Percentiles rank a stretch among this genome's conserved stretches.
Evolutionary conservation across 2,113 vertebrate genomes (phyloP).

Genomic region (Perca schrenkii): DNA sequence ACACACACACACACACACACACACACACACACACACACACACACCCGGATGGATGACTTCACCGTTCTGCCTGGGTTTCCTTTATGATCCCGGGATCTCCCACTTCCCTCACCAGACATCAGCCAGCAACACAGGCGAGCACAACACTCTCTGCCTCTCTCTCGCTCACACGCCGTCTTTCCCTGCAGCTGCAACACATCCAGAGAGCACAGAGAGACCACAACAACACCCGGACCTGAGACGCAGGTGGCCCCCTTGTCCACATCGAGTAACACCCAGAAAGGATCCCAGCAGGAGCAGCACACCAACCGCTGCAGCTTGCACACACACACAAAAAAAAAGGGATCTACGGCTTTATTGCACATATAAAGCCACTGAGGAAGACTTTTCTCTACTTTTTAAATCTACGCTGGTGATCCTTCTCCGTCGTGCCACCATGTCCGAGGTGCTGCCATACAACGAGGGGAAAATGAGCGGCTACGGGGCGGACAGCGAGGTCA

Average conservation of each 20-base stretch:
- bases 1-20: slow-evolving; percentile 55
- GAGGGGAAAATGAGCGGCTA: slow-evolving; percentile 98
- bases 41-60: slow-evolving; percentile 96
- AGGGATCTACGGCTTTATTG: slow-evolving; percentile 45
- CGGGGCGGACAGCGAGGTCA: slow-evolving; percentile 93
- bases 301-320: slow-evolving; percentile 16
- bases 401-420: slow-evolving; percentile 20
- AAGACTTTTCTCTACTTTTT: slow-evolving; percentile 42
- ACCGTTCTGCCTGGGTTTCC: slow-evolving; percentile 94
- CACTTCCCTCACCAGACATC: slow-evolving; percentile 88
- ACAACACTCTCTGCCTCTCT: slow-evolving; percentile 44
- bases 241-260: background rate
- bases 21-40: slow-evolving; percentile 49
- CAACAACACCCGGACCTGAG: slow-evolving; percentile 32
- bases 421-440: slow-evolving; percentile 86
- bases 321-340: background rate
- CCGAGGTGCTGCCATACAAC: slow-evolving; percentile 96
- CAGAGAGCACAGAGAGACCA: slow-evolving; percentile 34
- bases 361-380: background rate
- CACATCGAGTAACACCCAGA: background rate
- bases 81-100: slow-evolving; percentile 95
- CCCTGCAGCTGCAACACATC: slow-evolving; percentile 53
- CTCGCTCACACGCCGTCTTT: slow-evolving; percentile 14
- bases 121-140: slow-evolving; percentile 75
- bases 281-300: slow-evolving; percentile 42